Evolutionary conservation across 2,888 invertebrate genomes (phyloP).

Genomic region (Ferrisia virgata): DNA sequence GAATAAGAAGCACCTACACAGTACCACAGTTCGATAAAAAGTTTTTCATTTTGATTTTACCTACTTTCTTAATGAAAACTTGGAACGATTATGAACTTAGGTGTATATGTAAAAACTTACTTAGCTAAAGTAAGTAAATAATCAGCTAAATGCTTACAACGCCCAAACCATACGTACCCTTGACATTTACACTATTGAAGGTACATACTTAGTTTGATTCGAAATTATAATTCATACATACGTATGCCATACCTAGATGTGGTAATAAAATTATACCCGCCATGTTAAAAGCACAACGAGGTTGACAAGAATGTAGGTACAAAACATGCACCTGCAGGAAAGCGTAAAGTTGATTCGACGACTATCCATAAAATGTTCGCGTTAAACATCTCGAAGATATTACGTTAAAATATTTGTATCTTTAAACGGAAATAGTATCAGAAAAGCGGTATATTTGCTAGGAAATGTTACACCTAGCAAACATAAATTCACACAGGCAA

Average conservation of each 20-base stretch:
- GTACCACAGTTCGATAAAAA: too few species aligned
- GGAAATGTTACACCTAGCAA: constrained; percentile 8
- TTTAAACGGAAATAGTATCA: constrained; percentile 2
- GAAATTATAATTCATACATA: background rate
- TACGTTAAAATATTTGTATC: background rate
- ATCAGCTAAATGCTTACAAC: too few species aligned
- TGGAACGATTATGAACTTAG: too few species aligned
- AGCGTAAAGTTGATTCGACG: constrained; percentile 11
- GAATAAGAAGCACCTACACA: background rate
- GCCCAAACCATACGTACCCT: too few species aligned
- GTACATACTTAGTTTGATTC: too few species aligned
- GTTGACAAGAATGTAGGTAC: background rate
- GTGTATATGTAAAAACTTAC: too few species aligned
- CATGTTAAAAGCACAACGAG: background rate
- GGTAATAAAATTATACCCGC: background rate
- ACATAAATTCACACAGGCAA: constrained; percentile 20
- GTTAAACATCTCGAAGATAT: constrained; percentile 18
- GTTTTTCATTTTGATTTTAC: too few species aligned
- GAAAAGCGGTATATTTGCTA: background rate
- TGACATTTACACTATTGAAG: too few species aligned
- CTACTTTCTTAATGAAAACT: too few species aligned
- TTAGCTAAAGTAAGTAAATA: too few species aligned
- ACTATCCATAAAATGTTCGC: constrained; percentile 8
- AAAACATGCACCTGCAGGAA: too few species aligned
- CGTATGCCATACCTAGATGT: background rate